A percentile compares a stretch with the other conserved stretches of the same genome.
Conservation (phyloP, 2,888 invertebrate genomes). For the Calameuta filiformis region DNA sequence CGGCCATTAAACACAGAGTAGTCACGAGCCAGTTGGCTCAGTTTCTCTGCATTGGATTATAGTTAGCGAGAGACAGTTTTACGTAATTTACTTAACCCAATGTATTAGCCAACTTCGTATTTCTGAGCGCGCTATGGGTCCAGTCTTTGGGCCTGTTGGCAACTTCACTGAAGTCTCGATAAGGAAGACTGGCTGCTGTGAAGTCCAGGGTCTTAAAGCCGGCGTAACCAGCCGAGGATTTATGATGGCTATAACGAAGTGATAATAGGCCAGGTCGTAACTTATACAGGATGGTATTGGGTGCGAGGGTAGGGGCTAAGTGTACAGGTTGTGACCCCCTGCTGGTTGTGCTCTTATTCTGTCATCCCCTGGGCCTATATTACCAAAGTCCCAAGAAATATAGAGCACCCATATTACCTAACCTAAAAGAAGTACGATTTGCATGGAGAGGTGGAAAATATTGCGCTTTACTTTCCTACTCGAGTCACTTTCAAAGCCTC, state of each 20-base stretch:
- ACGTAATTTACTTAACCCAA: background rate
- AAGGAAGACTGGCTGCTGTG: background rate
- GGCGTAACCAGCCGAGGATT: slow-evolving; percentile 53
- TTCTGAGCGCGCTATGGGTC: background rate
- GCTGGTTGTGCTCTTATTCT: slow-evolving; percentile 53
- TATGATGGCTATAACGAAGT: slow-evolving; percentile 61
- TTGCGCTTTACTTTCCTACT: slow-evolving; percentile 17
- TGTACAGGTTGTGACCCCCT: slow-evolving; percentile 53
- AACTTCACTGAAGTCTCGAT: background rate
- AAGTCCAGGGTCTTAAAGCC: slow-evolving; percentile 15
- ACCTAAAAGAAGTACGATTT: slow-evolving; percentile 18
- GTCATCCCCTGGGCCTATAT: slow-evolving; percentile 38
- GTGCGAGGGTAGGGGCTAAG: slow-evolving; percentile 39
- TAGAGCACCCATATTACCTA: slow-evolving; percentile 24
- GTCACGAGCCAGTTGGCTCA: background rate
- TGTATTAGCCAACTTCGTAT: background rate
- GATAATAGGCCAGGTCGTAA: slow-evolving; percentile 60
- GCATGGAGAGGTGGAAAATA: slow-evolving; percentile 17
- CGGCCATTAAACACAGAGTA: background rate
- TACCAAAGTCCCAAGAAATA: slow-evolving; percentile 32
- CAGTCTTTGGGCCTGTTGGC: background rate
- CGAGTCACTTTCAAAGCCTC: slow-evolving; percentile 15
- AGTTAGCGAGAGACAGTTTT: background rate
- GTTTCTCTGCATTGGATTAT: background rate
- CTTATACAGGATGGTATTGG: slow-evolving; percentile 47